phyloP scores from a whole-genome alignment of 2,888 invertebrate species.

The Lathronympha strigana region DNA sequence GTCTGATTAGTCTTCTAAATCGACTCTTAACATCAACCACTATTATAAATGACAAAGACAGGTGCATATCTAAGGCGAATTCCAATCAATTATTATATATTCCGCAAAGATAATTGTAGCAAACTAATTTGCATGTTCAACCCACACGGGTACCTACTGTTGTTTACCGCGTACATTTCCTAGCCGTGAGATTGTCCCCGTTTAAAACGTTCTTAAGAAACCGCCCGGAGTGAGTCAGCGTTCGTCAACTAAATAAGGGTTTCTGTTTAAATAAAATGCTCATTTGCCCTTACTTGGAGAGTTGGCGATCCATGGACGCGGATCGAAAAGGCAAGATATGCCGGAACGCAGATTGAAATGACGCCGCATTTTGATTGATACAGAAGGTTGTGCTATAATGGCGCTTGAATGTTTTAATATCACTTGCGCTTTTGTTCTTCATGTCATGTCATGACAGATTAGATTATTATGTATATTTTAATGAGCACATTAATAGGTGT shows the following conservation, averaged over 20 bases:
- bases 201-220: slow-evolving; percentile 59
- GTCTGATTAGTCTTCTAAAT: too few species aligned
- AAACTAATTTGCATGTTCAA: slow-evolving; percentile 61
- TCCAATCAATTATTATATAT: slow-evolving; percentile 24
- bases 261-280: slow-evolving; percentile 66
- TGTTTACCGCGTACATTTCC: slow-evolving; percentile 63
- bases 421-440: slow-evolving; percentile 5
- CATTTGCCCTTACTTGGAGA: slow-evolving; percentile 72
- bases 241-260: slow-evolving; percentile 72
- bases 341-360: slow-evolving; percentile 66
- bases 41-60: slow-evolving; percentile 22
- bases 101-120: slow-evolving; percentile 51
- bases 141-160: slow-evolving; percentile 60
- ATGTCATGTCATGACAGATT: neutral
- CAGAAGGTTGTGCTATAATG: slow-evolving; percentile 40
- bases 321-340: slow-evolving; percentile 71
- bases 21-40: neutral
- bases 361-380: slow-evolving; percentile 55
- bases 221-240: slow-evolving; percentile 66
- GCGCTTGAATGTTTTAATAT: slow-evolving; percentile 27
- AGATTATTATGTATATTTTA: neutral
- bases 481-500: neutral
- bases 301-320: slow-evolving; percentile 66
- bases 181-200: slow-evolving; percentile 58
- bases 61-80: slow-evolving; percentile 27